These are phyloP conservation scores for Nemotelus pantherinus DNA, from an alignment of 2,888 invertebrate species.

Conservation along the genomic window DNA sequence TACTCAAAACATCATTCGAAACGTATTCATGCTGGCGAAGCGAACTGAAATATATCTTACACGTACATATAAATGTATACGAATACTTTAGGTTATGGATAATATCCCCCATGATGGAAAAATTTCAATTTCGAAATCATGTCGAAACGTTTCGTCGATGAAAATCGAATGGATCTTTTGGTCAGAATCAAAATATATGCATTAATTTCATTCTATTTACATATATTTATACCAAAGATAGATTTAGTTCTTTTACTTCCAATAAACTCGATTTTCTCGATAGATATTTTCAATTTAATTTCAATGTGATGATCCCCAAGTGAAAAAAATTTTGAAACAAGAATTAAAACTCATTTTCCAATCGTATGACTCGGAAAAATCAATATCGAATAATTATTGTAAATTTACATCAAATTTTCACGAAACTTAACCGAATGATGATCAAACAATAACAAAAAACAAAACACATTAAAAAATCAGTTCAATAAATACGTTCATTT, in stretches of 20 bases:
- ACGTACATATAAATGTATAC: background rate
- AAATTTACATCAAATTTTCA: slow-evolving; percentile 4
- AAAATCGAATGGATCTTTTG: too few species aligned
- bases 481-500: slow-evolving; percentile 9
- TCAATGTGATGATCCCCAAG: slow-evolving; percentile 7
- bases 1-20: slow-evolving; percentile 21
- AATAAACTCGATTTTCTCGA: background rate
- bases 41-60: slow-evolving; percentile 35
- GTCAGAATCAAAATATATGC: too few species aligned
- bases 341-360: too few species aligned
- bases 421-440: background rate
- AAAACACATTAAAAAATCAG: background rate
- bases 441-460: background rate
- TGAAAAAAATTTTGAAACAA: background rate
- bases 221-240: too few species aligned
- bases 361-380: background rate
- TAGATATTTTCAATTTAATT: background rate
- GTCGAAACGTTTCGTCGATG: background rate
- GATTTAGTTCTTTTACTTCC: background rate
- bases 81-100: slow-evolving; percentile 3
- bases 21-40: slow-evolving; percentile 30
- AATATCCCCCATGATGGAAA: slow-evolving; percentile 9
- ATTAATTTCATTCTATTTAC: too few species aligned
- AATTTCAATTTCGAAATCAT: slow-evolving; percentile 16
- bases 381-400: slow-evolving; percentile 16